Conservation (phyloP, 2,888 invertebrate species). For the Lepidocyrtoides sp. region DNA sequence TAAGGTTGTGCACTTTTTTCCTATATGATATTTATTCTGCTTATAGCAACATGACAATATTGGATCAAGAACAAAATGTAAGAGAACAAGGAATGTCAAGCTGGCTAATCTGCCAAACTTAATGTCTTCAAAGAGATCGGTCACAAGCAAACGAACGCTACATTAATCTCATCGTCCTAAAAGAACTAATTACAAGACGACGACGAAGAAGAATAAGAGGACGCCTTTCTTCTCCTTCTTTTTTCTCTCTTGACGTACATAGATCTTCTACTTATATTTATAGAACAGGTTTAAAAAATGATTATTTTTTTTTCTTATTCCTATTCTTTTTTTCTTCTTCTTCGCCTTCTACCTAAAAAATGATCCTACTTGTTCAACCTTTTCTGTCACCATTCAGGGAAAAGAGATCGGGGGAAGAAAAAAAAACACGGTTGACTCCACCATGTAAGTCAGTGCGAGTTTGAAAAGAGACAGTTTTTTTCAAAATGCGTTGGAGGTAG, state of each 20-base stretch:
- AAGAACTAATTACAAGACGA: slow-evolving; percentile 76
- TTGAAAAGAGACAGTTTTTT: slow-evolving; percentile 31
- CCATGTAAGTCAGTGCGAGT: background rate
- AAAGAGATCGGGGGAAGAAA: slow-evolving; percentile 42
- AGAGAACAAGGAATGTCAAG: slow-evolving; percentile 71
- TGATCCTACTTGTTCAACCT: slow-evolving; percentile 64
- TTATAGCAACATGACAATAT: slow-evolving; percentile 32
- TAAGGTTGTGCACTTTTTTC: background rate
- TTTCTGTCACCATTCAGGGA: slow-evolving; percentile 68
- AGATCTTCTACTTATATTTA: slow-evolving; percentile 65
- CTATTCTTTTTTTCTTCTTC: background rate
- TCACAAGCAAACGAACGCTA: slow-evolving; percentile 76
- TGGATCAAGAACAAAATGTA: slow-evolving; percentile 61
- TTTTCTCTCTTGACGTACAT: slow-evolving; percentile 23
- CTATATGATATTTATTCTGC: slow-evolving; percentile 29
- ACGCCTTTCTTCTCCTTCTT: slow-evolving; percentile 35
- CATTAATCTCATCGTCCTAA: slow-evolving; percentile 80
- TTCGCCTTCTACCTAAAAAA: slow-evolving; percentile 54
- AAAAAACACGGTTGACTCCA: slow-evolving; percentile 24
- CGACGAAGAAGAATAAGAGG: slow-evolving; percentile 36
- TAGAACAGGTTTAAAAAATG: slow-evolving; percentile 74
- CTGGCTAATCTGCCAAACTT: slow-evolving; percentile 80
- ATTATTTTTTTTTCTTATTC: slow-evolving; percentile 62
- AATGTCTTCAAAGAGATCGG: slow-evolving; percentile 79
- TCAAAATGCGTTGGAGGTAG: slow-evolving; percentile 68